Evolutionary conservation across 2,113 vertebrate genomes (phyloP).

Genomic region (Megaceryle maxima): DNA sequence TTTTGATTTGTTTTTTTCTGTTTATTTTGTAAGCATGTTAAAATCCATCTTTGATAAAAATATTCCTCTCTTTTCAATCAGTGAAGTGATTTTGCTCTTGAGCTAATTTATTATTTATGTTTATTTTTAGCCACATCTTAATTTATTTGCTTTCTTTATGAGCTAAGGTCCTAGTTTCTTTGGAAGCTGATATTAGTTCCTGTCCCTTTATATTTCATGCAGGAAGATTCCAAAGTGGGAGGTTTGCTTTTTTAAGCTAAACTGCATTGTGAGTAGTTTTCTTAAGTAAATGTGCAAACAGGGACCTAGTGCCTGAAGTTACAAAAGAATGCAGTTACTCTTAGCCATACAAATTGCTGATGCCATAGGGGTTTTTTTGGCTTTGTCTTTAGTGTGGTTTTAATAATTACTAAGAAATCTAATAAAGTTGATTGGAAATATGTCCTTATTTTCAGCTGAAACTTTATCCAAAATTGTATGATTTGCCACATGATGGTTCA

Average conservation of each 20-base stretch:
- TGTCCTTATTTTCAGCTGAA: background rate
- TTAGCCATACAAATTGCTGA: background rate
- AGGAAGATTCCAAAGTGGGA: background rate
- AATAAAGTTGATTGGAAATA: background rate
- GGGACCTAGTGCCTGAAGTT: background rate
- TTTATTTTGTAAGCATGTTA: background rate
- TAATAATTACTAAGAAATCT: background rate
- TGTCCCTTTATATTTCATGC: background rate
- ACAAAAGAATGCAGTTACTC: background rate
- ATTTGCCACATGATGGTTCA: background rate
- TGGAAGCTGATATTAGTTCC: background rate
- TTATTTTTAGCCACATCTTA: background rate
- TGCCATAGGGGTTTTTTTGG: background rate
- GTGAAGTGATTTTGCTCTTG: background rate
- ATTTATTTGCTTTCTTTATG: background rate
- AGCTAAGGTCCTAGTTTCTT: background rate
- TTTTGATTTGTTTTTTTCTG: background rate
- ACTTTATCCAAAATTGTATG: background rate
- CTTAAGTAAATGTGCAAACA: background rate
- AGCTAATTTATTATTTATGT: background rate
- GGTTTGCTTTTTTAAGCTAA: background rate
- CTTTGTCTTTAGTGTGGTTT: background rate
- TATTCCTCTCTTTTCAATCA: background rate
- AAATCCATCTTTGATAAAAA: background rate
- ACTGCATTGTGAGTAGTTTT: background rate